Percentiles rank a stretch among this genome's conserved stretches.
Evolutionary conservation across 2,113 vertebrate genomes (phyloP).

Genomic region (Miniopterus natalensis): DNA sequence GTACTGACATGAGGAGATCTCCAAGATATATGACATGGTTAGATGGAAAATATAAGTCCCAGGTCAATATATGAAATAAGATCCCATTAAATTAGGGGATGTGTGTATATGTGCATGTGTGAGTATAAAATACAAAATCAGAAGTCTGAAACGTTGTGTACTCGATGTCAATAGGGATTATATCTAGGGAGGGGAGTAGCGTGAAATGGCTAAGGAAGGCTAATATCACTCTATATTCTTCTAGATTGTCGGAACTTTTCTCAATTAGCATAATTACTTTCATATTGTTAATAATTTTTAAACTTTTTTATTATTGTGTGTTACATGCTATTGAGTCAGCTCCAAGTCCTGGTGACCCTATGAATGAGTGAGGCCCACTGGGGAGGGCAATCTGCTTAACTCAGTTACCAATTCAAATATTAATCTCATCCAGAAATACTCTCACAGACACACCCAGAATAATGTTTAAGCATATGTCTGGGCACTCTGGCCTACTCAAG

Average conservation of each 20-base stretch:
- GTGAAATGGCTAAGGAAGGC: not conserved
- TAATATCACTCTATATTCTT: not conserved
- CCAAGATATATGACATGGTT: not conserved
- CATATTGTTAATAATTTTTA: conserved; percentile 20
- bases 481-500: not conserved
- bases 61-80: conserved; percentile 1
- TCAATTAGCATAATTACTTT: not conserved
- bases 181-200: not conserved
- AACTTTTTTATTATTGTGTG: not conserved
- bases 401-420: not conserved
- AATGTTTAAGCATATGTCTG: not conserved
- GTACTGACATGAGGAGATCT: not conserved
- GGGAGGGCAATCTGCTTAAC: not conserved
- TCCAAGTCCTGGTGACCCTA: not conserved
- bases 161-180: not conserved
- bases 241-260: not conserved
- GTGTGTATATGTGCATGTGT: not conserved
- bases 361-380: not conserved
- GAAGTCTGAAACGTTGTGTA: not conserved
- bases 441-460: not conserved
- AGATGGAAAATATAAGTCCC: not conserved
- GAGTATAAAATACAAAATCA: not conserved
- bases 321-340: not conserved
- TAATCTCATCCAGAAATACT: not conserved
- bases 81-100: not conserved